Evolutionary conservation across 2,113 vertebrate species (phyloP), one percentile per base, ranked within the genome.

Genomic region (Osmerus mordax): DNA sequence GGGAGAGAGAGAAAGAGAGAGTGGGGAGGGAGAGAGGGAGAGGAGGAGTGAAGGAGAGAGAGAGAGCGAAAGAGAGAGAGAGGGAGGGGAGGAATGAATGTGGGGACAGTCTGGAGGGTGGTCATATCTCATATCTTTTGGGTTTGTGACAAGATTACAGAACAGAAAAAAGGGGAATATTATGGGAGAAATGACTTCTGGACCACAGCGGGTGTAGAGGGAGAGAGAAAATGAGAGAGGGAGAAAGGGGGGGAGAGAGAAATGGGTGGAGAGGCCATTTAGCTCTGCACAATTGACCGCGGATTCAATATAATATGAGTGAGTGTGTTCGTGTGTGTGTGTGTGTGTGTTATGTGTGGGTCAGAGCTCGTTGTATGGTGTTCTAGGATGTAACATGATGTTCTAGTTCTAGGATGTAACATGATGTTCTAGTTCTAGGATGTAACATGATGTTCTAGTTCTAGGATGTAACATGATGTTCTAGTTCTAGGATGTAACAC

Each of bases 51-150:
- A n/a, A n/a, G n/a, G n/a, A n/a, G n/a, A n/a, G n/a, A n/a, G n/a
- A n/a, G n/a, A n/a, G n/a, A n/a, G n/a, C n/a, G n/a, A n/a, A n/a
- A n/a, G n/a, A n/a, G n/a, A n/a, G n/a, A n/a, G n/a, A n/a, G n/a
- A n/a, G n/a, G n/a, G n/a, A n/a, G n/a, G n/a, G 87, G 83, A 41
- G 78, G 79, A 41, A 78, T 78, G 18, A n/a, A 41, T 4, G 76
- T 6, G 36, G 36, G 7, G 6, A 41, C 36, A 41, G 36, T 41
- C 4, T 69, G 78, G 86, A 86, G 83, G 77, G 81, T 73, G 87
- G 84, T 88, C 81, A 89, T 89, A n/a, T n/a, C n/a, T n/a, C 82
- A 82, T 88, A 87, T 90, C 78, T 82, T 62, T 85, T 32, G 68
- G 69, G 29, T 81, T 85, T 73, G 73, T 70, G 73, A 86, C 78